Base-by-base conservation (phyloP, 2,113 vertebrate species). In the Semnornis frantzii region DNA sequence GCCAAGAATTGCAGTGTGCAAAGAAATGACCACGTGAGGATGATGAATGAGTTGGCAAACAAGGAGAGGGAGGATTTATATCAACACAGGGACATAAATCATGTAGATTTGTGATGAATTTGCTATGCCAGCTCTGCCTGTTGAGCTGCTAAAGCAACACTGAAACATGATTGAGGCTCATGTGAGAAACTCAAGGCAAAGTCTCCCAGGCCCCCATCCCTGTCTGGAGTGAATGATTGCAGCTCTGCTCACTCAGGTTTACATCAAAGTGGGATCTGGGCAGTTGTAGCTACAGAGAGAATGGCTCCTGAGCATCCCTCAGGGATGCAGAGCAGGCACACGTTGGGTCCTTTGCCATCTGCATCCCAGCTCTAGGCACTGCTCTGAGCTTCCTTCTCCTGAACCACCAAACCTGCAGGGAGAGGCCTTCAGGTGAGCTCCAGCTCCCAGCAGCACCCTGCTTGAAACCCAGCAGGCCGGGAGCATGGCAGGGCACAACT, bases 71-170 rank as follows among this genome's bases (percentile, higher is more conserved):
- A 78, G 81, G 82, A 76, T 57, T 70, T 92, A 48, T 10, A 92
- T 92, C 93, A 90, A 30, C 84, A 57, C 2, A 24, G 84, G 71
- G 6, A 42, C 27, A 95, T 94, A 94, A 93, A 96, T 96, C 96
- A 93, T 0, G 44, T 15, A 37, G 75, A 23, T 31, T 58, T 77
- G 12, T 79, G 94, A 93, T 94, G 85, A 64, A 95, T 91, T 74
- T 91, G 78, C 82, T 82, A 59, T 66, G 94, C 87, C 92, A 90
- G 87, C 89, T 55, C 24, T 54, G 89, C 81, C 91, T 82, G 66
- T 65, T 59, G 78, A 63, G 33, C 91, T 83, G 80, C n/a, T 95
- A 55, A 73, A 94, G 89, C 81, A 55, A 52, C 59, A 75, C 85
- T 85, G 70, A 93, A 93, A 84, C 76, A 76, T 64, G 91, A 91